phyloP scores from a whole-genome alignment of 1,140 invertebrate species.

The Trinorchestia longiramus region DNA sequence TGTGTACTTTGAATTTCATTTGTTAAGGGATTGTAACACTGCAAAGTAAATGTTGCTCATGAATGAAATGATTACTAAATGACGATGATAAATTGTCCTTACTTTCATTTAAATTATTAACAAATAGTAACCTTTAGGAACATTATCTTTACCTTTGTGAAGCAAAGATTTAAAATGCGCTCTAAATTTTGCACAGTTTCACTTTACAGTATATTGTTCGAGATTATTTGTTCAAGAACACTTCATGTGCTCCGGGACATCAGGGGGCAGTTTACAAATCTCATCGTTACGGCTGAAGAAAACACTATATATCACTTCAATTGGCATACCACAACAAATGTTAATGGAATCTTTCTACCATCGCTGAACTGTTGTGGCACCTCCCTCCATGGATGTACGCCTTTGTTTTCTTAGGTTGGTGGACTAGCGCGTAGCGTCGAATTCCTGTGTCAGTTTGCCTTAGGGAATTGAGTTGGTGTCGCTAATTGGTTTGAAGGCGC shows the following conservation, averaged over 20 bases:
- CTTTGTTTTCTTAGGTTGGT: constrained; percentile 24
- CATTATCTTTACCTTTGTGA: not conserved
- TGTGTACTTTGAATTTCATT: not conserved
- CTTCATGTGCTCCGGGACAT: not conserved
- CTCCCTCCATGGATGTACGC: not conserved
- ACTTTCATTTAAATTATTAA: not conserved
- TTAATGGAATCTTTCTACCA: not conserved
- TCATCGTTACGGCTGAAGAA: not conserved
- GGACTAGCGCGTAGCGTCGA: not conserved
- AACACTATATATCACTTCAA: not conserved
- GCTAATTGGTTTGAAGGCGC: constrained; percentile 42
- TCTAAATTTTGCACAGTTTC: not conserved
- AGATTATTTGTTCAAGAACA: not conserved
- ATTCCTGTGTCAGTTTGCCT: constrained; percentile 46
- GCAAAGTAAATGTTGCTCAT: not conserved
- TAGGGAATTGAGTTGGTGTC: constrained; percentile 21
- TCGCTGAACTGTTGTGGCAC: not conserved
- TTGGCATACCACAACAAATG: not conserved
- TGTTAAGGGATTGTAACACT: not conserved
- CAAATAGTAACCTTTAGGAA: not conserved
- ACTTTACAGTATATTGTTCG: not conserved
- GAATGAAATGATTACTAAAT: no score
- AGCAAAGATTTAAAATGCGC: not conserved
- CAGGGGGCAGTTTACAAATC: not conserved
- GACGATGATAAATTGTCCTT: not conserved